Evolutionary conservation across 2,113 vertebrate genomes (phyloP), one percentile per base, ranked within the genome.

Genomic region (Marmota monax): DNA sequence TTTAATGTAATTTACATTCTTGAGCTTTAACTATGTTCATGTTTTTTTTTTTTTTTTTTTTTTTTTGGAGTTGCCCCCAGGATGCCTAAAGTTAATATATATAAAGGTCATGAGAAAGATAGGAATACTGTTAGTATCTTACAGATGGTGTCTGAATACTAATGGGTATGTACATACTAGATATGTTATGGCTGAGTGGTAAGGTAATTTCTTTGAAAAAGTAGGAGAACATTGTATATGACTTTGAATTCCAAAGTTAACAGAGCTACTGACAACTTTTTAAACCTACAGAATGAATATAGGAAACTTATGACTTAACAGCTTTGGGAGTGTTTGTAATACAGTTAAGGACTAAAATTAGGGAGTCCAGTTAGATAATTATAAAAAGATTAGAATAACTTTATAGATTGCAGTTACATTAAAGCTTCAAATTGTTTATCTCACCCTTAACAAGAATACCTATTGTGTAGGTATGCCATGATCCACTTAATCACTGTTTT

Each of bases 311-410:
- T 17, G 11, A 29, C 18, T 61, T 20, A 87, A 72, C 1, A 9
- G 27, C 16, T 76, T 74, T 84, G 39, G 78, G 84, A 94, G 72
- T 27, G 20, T 65, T 25, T 88, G 18, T 96, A 32, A 84, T 88
- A 65, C 1, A 45, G 12, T 84, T 72, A 94, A 92, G 3, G 27
- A 65, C 70, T 77, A 8, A 58, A 88, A 85, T 45, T 34, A 69
- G 58, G 13, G 39, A n/a, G 51, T 45, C 39, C 18, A 63, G 42
- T 70, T 51, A 42, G 48, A 77, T 78, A 42, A 37, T 29, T 88
- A 2, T 85, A 32, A 37, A 56, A 77, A 56, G 23, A 48, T 48
- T 14, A 70, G 23, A 51, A 42, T 82, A 34, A n/a, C 32, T 76
- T 76, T 42, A 17, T 69, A 89, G 42, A 78, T 92, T 79, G n/a